Evolutionary conservation across 2,113 vertebrate species (phyloP), one percentile per base, ranked within the genome.

Genomic region (Hemibagrus wyckioides): DNA sequence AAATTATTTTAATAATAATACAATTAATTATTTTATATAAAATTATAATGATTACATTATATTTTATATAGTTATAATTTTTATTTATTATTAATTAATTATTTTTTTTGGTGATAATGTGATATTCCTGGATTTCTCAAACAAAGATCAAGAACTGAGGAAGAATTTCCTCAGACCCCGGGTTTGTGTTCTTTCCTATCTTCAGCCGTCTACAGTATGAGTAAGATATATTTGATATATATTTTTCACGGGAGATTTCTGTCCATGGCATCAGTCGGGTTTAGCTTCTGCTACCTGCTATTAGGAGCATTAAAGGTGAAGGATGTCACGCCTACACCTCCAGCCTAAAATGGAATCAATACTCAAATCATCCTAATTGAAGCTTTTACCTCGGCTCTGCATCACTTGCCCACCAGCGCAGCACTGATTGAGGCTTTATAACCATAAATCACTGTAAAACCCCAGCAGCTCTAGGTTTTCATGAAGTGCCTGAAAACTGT

Each of bases 341-440:
- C 4, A 71, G 30, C 52, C 50, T 36, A 25, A 56, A 73, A 73
- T 19, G 54, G 86, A 82, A 82, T 48, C 30, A 7, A 39, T 50
- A 36, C 67, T 87, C 86, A 61, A 87, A 87, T 75, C 86, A 48
- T 59, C 80, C 67, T 87, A 81, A 87, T 87, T 82, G 67, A 86
- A 41, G 85, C 85, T 86, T 86, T 86, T 71, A 71, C 63, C 50
- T 44, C 50, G 17, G 23, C 52, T 69, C 85, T 52, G 63, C 77
- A 54, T 86, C 77, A 57, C 56, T 48, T 39, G 73, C 48, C 50
- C 15, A n/a, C 36, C 67, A n/a, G 13, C 65, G 54, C 17, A 23
- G 33, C 25, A 69, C 63, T 61, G 80, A 80, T 69, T 80, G 85
- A 80, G 48, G 65, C 80, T 82, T 87, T 73, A 59, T 73, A 82